Evolutionary conservation across 2,113 vertebrate genomes (phyloP), one percentile per base, ranked within the genome.

Genomic region (Procapra przewalskii): DNA sequence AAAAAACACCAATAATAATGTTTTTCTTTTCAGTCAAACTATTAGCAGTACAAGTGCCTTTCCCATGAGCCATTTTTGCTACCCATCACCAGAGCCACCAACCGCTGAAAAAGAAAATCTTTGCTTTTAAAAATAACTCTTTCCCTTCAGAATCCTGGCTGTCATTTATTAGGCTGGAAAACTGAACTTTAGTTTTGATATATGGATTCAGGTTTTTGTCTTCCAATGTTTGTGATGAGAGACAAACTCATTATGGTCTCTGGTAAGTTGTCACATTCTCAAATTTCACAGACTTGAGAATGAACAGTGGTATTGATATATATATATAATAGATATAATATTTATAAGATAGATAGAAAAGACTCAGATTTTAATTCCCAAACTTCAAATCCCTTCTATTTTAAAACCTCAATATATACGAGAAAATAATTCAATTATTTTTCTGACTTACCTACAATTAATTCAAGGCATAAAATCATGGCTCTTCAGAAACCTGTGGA

Each of bases 1-100:
- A 29, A 88, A 96, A 97, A 94, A 88, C 50, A 97, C 94, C 96
- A 97, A 97, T 98, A 97, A 98, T 97, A 94, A 88, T 97, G 97
- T 96, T 98, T 98, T 96, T 86, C 96, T 96, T 98, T 92, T 96
- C 93, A 94, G 96, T 96, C 93, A 91, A 59, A 96, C 95, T 90
- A 97, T 98, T 94, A 97, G 90, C 89, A 93, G 91, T 79, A 33
- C 67, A 75, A 57, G 90, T 6, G 79, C 84, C 94, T 96, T 89
- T 87, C 83, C 86, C 71, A 29, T 84, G 87, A 97, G 93, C 96
- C 96, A 85, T 88, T 85, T 97, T 86, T 96, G 75, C 64, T 91
- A 90, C 81, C 94, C 59, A 94, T 91, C 84, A 88, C 85, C 89
- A 89, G 91, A 97, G 40, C 85, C 67, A 55, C 77, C 81, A 60